Conservation (phyloP, 2,113 vertebrate species). For the Periophthalmus modestus region DNA sequence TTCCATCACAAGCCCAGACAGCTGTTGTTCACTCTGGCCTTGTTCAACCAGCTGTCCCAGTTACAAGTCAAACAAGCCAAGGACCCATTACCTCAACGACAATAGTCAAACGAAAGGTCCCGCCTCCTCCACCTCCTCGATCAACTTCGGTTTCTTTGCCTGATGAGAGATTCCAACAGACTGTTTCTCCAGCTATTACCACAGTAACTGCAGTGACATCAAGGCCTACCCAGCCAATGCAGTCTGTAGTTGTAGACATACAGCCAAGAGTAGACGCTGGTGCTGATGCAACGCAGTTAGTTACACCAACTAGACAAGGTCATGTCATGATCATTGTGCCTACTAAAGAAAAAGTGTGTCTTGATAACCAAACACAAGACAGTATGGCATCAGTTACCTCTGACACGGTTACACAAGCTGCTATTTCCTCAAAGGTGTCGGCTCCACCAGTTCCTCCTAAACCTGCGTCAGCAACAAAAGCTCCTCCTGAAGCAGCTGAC, state of each 20-base stretch:
- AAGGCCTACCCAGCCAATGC: constrained; percentile 51
- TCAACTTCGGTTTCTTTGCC: constrained; percentile 69
- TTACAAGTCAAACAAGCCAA: constrained; percentile 26
- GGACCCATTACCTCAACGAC: constrained; percentile 52
- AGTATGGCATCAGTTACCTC: constrained; percentile 42
- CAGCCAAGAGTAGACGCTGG: constrained; percentile 63
- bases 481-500: constrained; percentile 73
- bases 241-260: constrained; percentile 71
- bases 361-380: constrained; percentile 43
- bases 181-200: constrained; percentile 40
- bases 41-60: constrained; percentile 41
- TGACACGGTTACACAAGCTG: constrained; percentile 46
- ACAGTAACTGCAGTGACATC: constrained; percentile 29
- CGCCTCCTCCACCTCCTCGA: constrained; percentile 69
- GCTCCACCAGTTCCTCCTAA: constrained; percentile 69
- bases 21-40: constrained; percentile 56
- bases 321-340: constrained; percentile 78
- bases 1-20: constrained; percentile 34
- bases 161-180: constrained; percentile 40
- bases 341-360: constrained; percentile 66
- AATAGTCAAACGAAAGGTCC: constrained; percentile 69
- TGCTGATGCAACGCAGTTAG: constrained; percentile 46
- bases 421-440: constrained; percentile 51
- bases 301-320: constrained; percentile 65
- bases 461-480: constrained; percentile 71